phyloP scores from a whole-genome alignment of 2,113 vertebrate species.

The Macaca fascicularis region T2T-MFA8v1.1 NC_088395.1:7839501-7840000 shows the following conservation, averaged over 20 bases:
- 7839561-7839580: background rate
- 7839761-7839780: constrained; percentile 18
- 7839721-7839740: background rate
- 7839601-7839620: background rate
- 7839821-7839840: background rate
- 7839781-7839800: constrained; percentile 13
- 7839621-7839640: background rate
- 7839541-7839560: background rate
- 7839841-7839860: constrained; percentile 42
- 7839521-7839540: too few species aligned
- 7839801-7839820: background rate
- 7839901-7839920: background rate
- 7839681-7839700: background rate
- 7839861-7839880: background rate
- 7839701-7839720: background rate
- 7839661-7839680: background rate
- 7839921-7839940: background rate
- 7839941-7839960: background rate
- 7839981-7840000: background rate
- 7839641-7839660: background rate
- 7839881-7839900: background rate
- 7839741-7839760: background rate
- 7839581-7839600: fast-evolving
- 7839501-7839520: too few species aligned
- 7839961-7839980: background rate